A percentile compares a stretch with the other conserved stretches of the same genome.
These are phyloP conservation scores for Sphecodes monilicornis DNA, from an alignment of 2,888 invertebrate species.

Conservation along the genomic window DNA sequence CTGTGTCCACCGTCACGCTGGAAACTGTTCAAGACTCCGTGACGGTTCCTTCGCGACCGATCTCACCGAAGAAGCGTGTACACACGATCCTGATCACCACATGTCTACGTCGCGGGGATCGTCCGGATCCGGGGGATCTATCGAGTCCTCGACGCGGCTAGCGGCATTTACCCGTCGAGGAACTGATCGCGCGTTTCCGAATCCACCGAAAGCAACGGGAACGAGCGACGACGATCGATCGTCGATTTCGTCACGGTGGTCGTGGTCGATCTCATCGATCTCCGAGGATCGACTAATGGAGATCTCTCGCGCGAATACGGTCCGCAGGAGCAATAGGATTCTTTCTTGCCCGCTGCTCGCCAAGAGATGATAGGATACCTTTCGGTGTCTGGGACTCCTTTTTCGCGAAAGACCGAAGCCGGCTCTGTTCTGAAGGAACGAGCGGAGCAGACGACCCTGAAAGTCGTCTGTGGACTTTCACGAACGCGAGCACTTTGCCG, in stretches of 20 bases:
- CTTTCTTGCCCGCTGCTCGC: not conserved
- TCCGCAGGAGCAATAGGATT: not conserved
- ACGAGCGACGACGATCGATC: not conserved
- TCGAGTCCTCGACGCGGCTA: not conserved
- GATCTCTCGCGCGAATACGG: not conserved
- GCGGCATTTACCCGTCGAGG: constrained; percentile 44
- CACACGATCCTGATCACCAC: constrained; percentile 32
- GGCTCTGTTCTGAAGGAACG: constrained; percentile 56
- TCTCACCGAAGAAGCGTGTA: not conserved
- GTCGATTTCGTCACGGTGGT: not conserved
- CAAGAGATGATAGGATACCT: constrained; percentile 23
- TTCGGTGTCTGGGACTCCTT: constrained; percentile 60
- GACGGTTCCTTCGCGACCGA: constrained; percentile 29
- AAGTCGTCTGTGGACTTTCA: constrained; percentile 82
- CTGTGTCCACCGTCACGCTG: constrained; percentile 21
- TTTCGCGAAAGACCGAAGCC: constrained; percentile 61
- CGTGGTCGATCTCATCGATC: not conserved
- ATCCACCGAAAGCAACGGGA: not conserved
- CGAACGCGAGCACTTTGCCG: constrained; percentile 81
- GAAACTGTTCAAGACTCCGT: constrained; percentile 23
- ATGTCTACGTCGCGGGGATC: constrained; percentile 9
- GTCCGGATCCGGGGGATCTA: not conserved
- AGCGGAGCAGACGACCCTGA: constrained; percentile 81
- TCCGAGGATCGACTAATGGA: not conserved
- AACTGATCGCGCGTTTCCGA: constrained; percentile 42